Percentiles rank a stretch among this genome's conserved stretches.
Evolutionary conservation across 2,888 invertebrate genomes (phyloP).

Genomic region (Tenodera sinensis): DNA sequence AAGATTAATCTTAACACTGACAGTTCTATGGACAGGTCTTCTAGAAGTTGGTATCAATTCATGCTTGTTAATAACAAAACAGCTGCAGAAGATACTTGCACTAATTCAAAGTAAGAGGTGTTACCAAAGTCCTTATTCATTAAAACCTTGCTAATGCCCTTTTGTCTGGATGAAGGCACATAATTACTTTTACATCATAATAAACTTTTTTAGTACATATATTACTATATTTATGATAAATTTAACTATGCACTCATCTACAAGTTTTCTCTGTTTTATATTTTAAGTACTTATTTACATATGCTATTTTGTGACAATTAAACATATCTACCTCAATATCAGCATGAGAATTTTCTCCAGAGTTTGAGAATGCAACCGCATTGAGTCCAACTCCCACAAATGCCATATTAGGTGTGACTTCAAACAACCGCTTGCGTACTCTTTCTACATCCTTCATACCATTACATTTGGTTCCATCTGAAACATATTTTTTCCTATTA

Average conservation of each 20-base stretch:
- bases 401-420: conserved; percentile 33
- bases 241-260: neutral
- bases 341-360: conserved; percentile 33
- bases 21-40: too few species aligned
- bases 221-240: neutral
- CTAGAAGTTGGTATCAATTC: too few species aligned
- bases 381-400: conserved; percentile 34
- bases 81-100: too few species aligned
- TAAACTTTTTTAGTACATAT: neutral
- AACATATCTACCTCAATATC: conserved; percentile 27
- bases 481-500: neutral
- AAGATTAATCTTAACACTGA: too few species aligned
- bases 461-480: conserved; percentile 18
- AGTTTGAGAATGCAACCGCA: conserved; percentile 31
- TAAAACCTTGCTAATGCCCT: too few species aligned
- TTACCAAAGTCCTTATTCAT: too few species aligned
- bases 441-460: conserved; percentile 26
- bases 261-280: neutral
- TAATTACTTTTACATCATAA: too few species aligned
- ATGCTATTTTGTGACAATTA: neutral
- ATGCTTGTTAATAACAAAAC: too few species aligned
- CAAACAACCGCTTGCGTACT: conserved; percentile 31
- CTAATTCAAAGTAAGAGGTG: neutral
- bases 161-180: too few species aligned
- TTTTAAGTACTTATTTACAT: neutral